phyloP scores from a whole-genome alignment of 2,888 invertebrate species.

The Bugula neritina region DNA sequence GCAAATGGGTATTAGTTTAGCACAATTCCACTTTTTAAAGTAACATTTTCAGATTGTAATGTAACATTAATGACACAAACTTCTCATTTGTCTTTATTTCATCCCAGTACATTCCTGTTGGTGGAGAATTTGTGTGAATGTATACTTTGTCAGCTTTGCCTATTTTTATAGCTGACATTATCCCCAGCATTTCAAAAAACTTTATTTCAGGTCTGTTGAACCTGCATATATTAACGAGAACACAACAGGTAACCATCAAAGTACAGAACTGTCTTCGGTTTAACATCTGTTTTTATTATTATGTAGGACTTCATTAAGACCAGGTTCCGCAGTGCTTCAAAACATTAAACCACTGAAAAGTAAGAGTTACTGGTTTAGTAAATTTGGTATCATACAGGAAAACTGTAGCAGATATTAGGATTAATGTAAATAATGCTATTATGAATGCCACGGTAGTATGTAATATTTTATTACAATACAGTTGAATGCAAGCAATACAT shows the following conservation, averaged over 20 bases:
- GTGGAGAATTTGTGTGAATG: neutral
- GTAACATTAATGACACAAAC: neutral
- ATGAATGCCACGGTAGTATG: no score
- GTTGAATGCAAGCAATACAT: no score
- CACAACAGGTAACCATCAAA: neutral
- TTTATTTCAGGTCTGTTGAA: neutral
- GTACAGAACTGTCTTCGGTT: neutral
- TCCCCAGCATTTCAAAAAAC: constrained; percentile 16
- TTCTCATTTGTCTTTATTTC: neutral
- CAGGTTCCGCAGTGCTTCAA: no score
- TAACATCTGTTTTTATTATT: neutral
- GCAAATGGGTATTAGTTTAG: neutral
- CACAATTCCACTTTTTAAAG: neutral
- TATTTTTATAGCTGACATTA: constrained; percentile 7
- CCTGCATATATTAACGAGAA: neutral
- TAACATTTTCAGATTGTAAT: neutral
- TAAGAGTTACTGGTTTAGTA: no score
- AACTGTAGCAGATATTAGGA: no score
- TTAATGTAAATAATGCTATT: no score
- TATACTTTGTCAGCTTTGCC: neutral
- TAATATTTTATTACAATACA: no score
- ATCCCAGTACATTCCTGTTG: constrained; percentile 18
- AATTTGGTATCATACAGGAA: no score
- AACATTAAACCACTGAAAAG: no score
- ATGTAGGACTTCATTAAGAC: neutral